These are phyloP conservation scores for Anthoscopus minutus DNA, from an alignment of 2,113 vertebrate species.

Conservation along the genomic window DNA sequence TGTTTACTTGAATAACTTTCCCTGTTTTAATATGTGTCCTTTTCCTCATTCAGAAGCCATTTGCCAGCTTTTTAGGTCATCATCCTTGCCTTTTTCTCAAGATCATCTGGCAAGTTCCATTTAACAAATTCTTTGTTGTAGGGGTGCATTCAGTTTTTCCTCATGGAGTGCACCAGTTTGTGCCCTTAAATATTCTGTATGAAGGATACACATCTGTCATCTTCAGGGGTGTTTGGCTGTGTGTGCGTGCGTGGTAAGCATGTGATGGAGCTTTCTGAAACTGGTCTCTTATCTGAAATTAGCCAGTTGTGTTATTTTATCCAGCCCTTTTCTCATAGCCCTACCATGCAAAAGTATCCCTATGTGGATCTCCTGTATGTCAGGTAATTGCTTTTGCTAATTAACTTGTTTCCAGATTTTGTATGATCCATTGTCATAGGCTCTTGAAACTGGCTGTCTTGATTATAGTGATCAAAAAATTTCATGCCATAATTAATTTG, in stretches of 20 bases:
- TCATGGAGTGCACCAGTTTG: fast-evolving
- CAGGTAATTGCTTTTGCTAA: not conserved
- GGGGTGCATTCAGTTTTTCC: not conserved
- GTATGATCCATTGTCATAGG: not conserved
- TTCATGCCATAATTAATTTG: not conserved
- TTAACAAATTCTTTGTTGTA: not conserved
- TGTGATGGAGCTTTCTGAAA: not conserved
- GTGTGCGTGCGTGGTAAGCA: not conserved
- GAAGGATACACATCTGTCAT: not conserved
- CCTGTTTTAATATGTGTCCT: not conserved
- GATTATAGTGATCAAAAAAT: not conserved
- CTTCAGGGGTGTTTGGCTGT: not conserved
- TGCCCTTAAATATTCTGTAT: not conserved
- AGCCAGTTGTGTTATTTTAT: not conserved
- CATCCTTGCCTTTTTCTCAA: not conserved
- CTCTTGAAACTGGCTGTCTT: not conserved
- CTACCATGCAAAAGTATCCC: not conserved
- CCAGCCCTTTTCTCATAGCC: not conserved
- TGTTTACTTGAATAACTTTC: not conserved
- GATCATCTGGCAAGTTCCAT: not conserved
- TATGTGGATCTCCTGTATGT: not conserved
- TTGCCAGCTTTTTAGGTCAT: not conserved
- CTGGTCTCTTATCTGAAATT: not conserved
- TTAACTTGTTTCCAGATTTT: not conserved
- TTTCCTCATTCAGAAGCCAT: not conserved